Evolutionary conservation across 2,797 vertebrate genomes (phyloP), one percentile per base, ranked within the genome.

Genomic region (Megalops cyprinoides): DNA sequence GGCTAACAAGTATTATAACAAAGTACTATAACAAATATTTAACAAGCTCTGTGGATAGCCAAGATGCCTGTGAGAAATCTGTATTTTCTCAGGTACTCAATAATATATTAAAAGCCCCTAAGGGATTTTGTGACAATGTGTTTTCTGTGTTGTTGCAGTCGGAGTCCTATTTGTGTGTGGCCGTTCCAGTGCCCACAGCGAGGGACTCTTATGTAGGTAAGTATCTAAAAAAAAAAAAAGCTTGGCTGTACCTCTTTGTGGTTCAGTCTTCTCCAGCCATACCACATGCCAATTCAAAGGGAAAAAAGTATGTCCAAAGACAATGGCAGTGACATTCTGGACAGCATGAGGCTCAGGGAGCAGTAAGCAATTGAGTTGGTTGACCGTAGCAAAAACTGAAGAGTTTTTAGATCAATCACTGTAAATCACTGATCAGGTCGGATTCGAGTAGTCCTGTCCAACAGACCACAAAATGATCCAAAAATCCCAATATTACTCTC

Each of bases 141-240:
- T 69, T 9, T 69, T 4, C 37, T 80, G 60, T 74, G 14, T 49
- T 78, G 75, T 91, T 90, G 88, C 89, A 99, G 98, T 97, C 97
- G 0, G 98, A 99, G 90, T 95, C 96, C 18, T 99, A 99, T 92
- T 91, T 97, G 84, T 99, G 98, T 90, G 95, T 95, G 92, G 92
- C 96, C 1, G 87, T 95, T 90, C 92, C 92, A 60, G 91, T 98
- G 82, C 97, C 97, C 0, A 91, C 94, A 46, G 91, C 87, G 82
- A 91, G 87, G 85, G 96, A 98, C 87, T 87, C 95, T 25, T 98
- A 96, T 62, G 95, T 99, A 86, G 97, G 98, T 99, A 87, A 96
- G 97, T 96, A 25, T 55, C 2, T 58, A 1, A n/a, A 34, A n/a
- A 37, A 39, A 39, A 55, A 15, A 6, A 23, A 20, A 8, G 0